These are phyloP conservation scores for Sminthurides bifidus DNA, from an alignment of 1,140 invertebrate species.

Conservation along the genomic window DNA sequence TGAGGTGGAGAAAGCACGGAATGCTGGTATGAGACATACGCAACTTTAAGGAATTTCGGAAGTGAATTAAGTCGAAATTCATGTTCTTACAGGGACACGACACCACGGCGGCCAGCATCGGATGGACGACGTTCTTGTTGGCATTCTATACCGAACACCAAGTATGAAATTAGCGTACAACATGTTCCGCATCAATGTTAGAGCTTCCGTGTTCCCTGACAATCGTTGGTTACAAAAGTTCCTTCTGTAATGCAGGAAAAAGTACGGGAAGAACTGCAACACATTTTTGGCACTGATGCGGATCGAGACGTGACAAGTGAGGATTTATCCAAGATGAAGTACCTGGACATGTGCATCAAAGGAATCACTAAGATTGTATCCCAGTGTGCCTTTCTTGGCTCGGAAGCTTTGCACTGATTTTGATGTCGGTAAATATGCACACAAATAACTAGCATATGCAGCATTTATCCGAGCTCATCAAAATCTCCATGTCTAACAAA, in stretches of 20 bases:
- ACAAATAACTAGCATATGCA: slow-evolving; percentile 39
- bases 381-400: slow-evolving; percentile 48
- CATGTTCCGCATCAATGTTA: too few species aligned
- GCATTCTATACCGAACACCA: not conserved
- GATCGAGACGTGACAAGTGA: slow-evolving; percentile 36
- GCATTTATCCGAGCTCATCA: too few species aligned
- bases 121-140: slow-evolving; percentile 60
- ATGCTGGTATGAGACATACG: slow-evolving; percentile 13
- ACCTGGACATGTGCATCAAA: slow-evolving; percentile 53
- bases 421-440: not conserved
- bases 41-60: not conserved
- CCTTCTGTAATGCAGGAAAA: slow-evolving; percentile 17
- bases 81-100: slow-evolving; percentile 36
- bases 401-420: slow-evolving; percentile 36
- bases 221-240: too few species aligned
- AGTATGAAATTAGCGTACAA: too few species aligned
- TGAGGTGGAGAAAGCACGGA: slow-evolving; percentile 28
- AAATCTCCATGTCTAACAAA: too few species aligned
- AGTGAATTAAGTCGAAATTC: not conserved
- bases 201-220: too few species aligned
- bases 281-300: slow-evolving; percentile 34
- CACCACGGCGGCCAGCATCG: slow-evolving; percentile 71
- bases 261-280: slow-evolving; percentile 35
- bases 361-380: slow-evolving; percentile 47
- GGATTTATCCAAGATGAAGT: slow-evolving; percentile 44